Evolutionary conservation across 2,888 invertebrate genomes (phyloP).

Genomic region (Agonopterix arenella): DNA sequence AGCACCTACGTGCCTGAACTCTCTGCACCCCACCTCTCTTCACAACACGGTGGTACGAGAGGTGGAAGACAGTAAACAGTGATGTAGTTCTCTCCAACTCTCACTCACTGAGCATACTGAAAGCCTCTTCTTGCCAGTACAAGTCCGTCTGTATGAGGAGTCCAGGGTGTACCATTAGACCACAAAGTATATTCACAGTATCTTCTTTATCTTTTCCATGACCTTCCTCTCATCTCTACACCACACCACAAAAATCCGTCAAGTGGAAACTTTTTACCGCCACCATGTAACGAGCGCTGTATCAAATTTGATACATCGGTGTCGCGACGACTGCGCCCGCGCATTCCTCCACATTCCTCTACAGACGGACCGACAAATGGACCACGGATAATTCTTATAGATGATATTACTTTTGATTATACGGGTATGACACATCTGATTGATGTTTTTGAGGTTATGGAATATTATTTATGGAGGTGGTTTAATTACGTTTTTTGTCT

Average conservation of each 20-base stretch:
- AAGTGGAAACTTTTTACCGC: constrained; percentile 45
- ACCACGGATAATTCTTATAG: constrained; percentile 49
- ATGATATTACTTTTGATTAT: constrained; percentile 32
- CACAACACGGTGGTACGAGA: no score
- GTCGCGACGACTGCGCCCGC: constrained; percentile 14
- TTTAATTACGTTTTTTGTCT: no score
- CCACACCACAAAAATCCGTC: constrained; percentile 36
- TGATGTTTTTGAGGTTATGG: constrained; percentile 15
- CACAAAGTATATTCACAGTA: no score
- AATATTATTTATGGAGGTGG: background rate
- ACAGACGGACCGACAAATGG: constrained; percentile 32
- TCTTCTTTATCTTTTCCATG: no score
- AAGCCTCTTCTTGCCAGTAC: no score
- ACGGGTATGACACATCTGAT: constrained; percentile 18
- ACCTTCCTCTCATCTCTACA: background rate
- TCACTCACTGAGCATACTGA: no score
- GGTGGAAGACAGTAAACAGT: no score
- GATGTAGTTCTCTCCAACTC: no score
- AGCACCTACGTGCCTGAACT: no score
- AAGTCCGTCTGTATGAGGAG: no score
- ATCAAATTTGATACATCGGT: constrained; percentile 41
- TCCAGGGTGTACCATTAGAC: no score
- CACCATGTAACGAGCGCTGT: constrained; percentile 45
- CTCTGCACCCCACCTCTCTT: no score
- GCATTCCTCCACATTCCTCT: constrained; percentile 35